A percentile compares a stretch with the other conserved stretches of the same genome.
Evolutionary conservation across 1,140 invertebrate species (phyloP).

Genomic region (Paraescarpia echinospica): DNA sequence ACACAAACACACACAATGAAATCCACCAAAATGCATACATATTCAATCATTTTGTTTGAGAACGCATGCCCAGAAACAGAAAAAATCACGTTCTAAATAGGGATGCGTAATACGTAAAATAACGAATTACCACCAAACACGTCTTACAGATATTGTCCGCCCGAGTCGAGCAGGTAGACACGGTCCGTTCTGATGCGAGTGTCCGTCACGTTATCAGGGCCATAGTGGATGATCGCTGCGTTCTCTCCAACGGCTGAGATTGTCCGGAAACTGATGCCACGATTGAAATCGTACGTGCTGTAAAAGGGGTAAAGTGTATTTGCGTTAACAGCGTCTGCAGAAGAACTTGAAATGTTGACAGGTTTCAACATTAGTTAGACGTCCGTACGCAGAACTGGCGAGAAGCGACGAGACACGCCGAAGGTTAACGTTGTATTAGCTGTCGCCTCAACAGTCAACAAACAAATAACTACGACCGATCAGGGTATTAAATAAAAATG

Average conservation of each 20-base stretch:
- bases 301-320: constrained; percentile 22
- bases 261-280: constrained; percentile 89
- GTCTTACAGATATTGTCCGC: constrained; percentile 69
- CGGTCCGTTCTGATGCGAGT: constrained; percentile 70
- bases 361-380: neutral
- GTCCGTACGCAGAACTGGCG: neutral
- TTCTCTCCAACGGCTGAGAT: constrained; percentile 90
- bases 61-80: neutral
- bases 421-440: too few relatives aligned
- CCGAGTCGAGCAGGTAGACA: constrained; percentile 91
- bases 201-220: constrained; percentile 67
- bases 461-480: too few relatives aligned
- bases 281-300: constrained; percentile 74
- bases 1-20: neutral
- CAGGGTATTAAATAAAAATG: too few relatives aligned
- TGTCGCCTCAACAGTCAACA: too few relatives aligned
- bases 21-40: constrained; percentile 6
- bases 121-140: too few relatives aligned
- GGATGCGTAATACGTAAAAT: too few relatives aligned
- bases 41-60: neutral
- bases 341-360: neutral
- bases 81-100: too few relatives aligned
- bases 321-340: neutral
- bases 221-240: constrained; percentile 93
- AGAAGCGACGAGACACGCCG: too few relatives aligned